Evolutionary conservation across 1,140 invertebrate genomes (phyloP), one percentile per base, ranked within the genome.

Genomic region (Eciton burchellii): DNA sequence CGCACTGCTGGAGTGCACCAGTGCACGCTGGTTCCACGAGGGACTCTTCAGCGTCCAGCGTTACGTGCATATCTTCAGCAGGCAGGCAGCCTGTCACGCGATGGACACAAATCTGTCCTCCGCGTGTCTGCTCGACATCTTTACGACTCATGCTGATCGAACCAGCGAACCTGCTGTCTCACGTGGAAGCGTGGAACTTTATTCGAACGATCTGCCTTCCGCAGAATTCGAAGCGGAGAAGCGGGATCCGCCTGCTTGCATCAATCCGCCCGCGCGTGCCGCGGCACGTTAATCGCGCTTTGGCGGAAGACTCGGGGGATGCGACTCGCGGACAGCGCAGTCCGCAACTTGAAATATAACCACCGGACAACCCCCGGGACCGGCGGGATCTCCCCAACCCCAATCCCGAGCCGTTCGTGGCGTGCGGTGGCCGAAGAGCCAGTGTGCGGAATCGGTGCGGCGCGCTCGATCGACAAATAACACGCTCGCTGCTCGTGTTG

Each of bases 281-380:
- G 47, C 6, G 3, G 60, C n/a, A 60, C 81, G 49, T 82, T 82
- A 82, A 82, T 82, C 81, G 81, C 29, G 29, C 43, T 73, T 62
- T 54, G 52, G 57, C 14, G 72, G 26, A 47, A 77, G 49, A 35
- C 72, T 74, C 81, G n/a, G 14, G 47, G 81, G 71, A 65, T 60
- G 35, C 16, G 35, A 14, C 49, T 45, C 76, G 76, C 26, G 65
- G 49, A 63, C 59, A 65, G 52, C 52, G 26, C 47, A 12, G 81
- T 43, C 8, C 45, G 43, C 14, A 41, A 65, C 16, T 52, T 68
- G 65, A 83, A 83, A 66, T 77, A 79, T 74, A 35, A 77, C 54
- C 45, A 63, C 26, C 60, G 16, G 21, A 3, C 19, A 14, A 57
- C 16, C 16, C 54, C 14, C 12, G 49, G 52, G 70, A 47, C 35